phyloP scores from a whole-genome alignment of 1,140 invertebrate species.

The Brachionus calyciflorus region DNA sequence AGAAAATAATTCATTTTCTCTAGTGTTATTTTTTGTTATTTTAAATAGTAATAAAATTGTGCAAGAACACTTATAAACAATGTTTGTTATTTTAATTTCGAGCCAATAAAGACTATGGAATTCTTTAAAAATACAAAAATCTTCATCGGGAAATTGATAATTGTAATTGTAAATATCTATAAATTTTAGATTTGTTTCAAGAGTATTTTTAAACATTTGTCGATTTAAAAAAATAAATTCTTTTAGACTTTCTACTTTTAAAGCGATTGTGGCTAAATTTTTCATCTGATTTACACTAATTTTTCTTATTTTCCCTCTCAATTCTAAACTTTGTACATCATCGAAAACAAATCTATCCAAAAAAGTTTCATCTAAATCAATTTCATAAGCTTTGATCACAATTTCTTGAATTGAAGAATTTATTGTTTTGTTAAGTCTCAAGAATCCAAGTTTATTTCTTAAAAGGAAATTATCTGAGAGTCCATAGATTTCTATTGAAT shows the following conservation, averaged over 20 bases:
- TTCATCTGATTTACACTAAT: neutral
- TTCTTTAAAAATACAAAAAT: neutral
- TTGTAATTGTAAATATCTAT: neutral
- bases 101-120: neutral
- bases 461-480: neutral
- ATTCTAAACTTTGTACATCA: neutral
- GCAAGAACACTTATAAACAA: neutral
- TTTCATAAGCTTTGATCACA: neutral
- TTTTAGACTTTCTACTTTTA: neutral
- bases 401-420: neutral
- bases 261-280: neutral
- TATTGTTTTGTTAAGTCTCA: neutral
- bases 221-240: neutral
- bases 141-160: neutral
- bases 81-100: neutral
- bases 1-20: too few species aligned
- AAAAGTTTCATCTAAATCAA: neutral
- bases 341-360: neutral
- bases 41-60: neutral
- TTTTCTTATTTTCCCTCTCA: neutral
- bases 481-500: neutral
- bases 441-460: neutral
- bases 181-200: neutral
- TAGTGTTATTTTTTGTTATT: too few species aligned
- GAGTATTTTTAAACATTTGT: neutral